Conservation (phyloP, 2,888 invertebrate genomes). For the Leptogaster cylindrica region DNA sequence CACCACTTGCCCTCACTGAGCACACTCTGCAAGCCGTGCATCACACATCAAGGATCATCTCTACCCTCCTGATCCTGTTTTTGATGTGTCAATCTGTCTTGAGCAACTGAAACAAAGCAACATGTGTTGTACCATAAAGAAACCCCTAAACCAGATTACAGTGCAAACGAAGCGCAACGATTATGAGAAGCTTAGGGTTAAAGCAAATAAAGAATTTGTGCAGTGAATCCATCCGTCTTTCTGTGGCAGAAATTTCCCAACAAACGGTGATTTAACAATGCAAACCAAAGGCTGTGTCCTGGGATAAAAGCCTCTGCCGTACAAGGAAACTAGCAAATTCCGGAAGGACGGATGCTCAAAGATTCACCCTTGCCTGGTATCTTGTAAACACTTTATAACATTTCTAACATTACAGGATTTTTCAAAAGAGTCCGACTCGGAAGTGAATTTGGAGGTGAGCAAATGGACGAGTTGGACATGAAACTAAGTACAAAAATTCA, state of each 20-base stretch:
- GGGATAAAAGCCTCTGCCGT: too few species aligned
- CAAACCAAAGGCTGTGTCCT: too few species aligned
- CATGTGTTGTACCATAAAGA: conserved; percentile 13
- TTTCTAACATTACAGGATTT: conserved; percentile 12
- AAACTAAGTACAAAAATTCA: conserved; percentile 4
- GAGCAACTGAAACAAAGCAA: conserved; percentile 45
- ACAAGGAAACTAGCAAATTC: neutral
- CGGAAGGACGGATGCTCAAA: neutral
- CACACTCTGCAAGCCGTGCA: conserved; percentile 53
- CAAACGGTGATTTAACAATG: neutral
- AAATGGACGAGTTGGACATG: conserved; percentile 5
- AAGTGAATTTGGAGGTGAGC: conserved; percentile 49
- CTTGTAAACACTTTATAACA: conserved; percentile 29
- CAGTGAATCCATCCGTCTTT: neutral
- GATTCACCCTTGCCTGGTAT: neutral
- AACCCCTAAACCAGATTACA: conserved; percentile 15
- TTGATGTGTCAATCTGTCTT: conserved; percentile 52
- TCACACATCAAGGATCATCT: conserved; percentile 56
- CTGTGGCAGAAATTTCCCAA: neutral
- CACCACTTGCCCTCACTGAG: conserved; percentile 51
- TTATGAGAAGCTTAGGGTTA: conserved; percentile 36
- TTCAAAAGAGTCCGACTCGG: conserved; percentile 46
- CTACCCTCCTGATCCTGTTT: conserved; percentile 57
- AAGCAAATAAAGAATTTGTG: neutral
- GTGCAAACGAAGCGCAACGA: conserved; percentile 21